Base-by-base conservation (phyloP, 2,888 invertebrate genomes). In the Amblyjoppa fuscipennis region DNA sequence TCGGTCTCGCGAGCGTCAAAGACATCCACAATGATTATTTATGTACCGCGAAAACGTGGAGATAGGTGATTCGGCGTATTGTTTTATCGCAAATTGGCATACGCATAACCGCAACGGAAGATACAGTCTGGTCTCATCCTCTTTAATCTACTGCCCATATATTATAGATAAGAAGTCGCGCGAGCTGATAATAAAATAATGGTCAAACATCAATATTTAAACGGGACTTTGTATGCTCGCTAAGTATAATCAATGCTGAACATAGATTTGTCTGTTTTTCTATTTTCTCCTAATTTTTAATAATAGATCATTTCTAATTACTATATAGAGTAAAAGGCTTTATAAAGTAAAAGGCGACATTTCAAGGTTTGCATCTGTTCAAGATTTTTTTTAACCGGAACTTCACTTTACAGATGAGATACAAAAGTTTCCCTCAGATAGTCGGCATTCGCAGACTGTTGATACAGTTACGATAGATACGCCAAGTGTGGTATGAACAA, bases 1-100 rank as follows among this genome's bases (percentile, higher is more conserved):
- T 3, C 13, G 41, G 41, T 16, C 41, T 68, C 68, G 41, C 20
- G 68, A 31, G 13, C 41, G 41, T 68, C 38, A 77, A 71, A 82
- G 76, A 82, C 71, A 69, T 71, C 71, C 66, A 51, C 34, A 34
- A 70, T 11, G 71, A 77, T 77, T 82, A 82, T 82, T 82, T 77
- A 77, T 82, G 66, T 38, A 82, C 56, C 81, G 25, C 64, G 74
- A 81, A 41, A 77, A 77, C 45, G 66, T 71, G 66, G 56, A 77
- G 61, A 31, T 61, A 76, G 45, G 41, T 82, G 71, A 76, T 64
- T 77, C 77, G 56, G 45, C 71, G 71, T 41, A 61, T 53, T 76
- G 68, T 70, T 61, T 76, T 28, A 53, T 71, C 49, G 53, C 76
- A 68, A 7, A 16, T 68, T 20, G 38, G 3, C 34, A 20, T 38